phyloP scores from a whole-genome alignment of 2,113 vertebrate genomes.

The Verasper variegatus region DNA sequence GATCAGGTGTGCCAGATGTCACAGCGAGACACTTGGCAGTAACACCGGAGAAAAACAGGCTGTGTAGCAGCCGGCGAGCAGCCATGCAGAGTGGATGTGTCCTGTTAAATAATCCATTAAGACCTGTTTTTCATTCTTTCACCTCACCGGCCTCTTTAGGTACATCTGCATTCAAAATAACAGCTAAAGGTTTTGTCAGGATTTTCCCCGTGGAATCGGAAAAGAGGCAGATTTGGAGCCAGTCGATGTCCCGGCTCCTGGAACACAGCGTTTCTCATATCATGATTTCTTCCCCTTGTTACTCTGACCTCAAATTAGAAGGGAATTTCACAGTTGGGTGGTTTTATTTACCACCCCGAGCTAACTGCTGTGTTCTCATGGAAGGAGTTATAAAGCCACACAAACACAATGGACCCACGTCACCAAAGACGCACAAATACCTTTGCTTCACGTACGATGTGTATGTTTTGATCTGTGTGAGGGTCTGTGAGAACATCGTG shows the following conservation, averaged over 20 bases:
- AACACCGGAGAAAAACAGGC: constrained; percentile 45
- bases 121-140: constrained; percentile 14
- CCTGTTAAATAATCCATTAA: constrained; percentile 80
- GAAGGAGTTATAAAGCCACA: constrained; percentile 32
- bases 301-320: constrained; percentile 31
- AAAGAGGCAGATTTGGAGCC: neutral
- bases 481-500: neutral
- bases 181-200: constrained; percentile 41
- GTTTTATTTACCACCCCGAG: constrained; percentile 39
- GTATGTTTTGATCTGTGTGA: too few relatives aligned
- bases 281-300: constrained; percentile 26
- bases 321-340: constrained; percentile 36
- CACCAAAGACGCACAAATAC: constrained; percentile 3
- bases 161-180: constrained; percentile 43
- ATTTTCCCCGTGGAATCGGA: constrained; percentile 28
- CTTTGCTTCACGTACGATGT: neutral
- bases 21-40: constrained; percentile 50
- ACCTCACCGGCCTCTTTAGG: constrained; percentile 50
- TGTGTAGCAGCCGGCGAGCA: constrained; percentile 65
- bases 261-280: neutral
- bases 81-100: constrained; percentile 71
- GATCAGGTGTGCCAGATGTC: constrained; percentile 78
- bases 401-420: constrained; percentile 13
- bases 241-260: neutral
- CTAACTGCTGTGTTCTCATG: constrained; percentile 39